Conservation (phyloP, 2,888 invertebrate genomes). For the Hoplodrina ambigua region DNA sequence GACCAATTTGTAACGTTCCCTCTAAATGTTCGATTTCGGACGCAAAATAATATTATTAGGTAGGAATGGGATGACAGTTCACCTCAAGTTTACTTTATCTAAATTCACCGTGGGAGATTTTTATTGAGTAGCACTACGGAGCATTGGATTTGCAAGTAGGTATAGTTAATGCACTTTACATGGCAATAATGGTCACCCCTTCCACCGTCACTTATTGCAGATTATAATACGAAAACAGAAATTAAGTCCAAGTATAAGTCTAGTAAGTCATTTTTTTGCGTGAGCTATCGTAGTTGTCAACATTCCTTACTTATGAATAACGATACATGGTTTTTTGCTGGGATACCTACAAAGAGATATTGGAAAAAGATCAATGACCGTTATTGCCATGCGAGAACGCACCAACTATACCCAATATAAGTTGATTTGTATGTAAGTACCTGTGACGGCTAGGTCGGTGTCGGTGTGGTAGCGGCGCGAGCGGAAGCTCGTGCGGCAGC, state of each 20-base stretch:
- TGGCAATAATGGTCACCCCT: neutral
- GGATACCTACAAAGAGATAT: neutral
- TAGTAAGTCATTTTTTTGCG: no score
- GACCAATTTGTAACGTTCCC: no score
- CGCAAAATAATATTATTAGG: no score
- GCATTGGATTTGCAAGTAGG: conserved; percentile 19
- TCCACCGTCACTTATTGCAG: no score
- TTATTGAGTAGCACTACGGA: neutral
- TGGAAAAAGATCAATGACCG: neutral
- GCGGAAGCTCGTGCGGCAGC: conserved; percentile 83
- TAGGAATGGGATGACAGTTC: neutral
- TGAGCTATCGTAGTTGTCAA: no score
- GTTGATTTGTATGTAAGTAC: conserved; percentile 62
- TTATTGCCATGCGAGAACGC: conserved; percentile 16
- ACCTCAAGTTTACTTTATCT: neutral
- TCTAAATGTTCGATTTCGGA: no score
- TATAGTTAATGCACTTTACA: neutral
- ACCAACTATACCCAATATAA: neutral
- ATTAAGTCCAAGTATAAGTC: neutral
- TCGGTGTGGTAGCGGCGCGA: conserved; percentile 78
- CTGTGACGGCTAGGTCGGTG: conserved; percentile 84
- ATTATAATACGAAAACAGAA: neutral
- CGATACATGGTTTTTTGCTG: neutral
- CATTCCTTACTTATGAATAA: neutral
- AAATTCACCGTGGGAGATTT: neutral